These are phyloP conservation scores for Ochropacha duplaris DNA, from an alignment of 2,888 invertebrate genomes.

Conservation along the genomic window DNA sequence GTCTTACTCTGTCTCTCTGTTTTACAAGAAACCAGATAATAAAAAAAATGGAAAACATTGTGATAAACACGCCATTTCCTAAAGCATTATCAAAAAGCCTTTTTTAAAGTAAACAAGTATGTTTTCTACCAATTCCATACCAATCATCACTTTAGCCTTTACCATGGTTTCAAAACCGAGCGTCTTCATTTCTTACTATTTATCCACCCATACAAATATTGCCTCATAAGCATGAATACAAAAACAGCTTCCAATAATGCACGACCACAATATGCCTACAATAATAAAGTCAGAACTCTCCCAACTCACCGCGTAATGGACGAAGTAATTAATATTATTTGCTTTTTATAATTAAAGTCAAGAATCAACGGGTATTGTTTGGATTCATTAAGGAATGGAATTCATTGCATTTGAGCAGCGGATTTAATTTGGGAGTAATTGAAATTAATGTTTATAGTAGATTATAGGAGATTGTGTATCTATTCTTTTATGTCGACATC, in stretches of 20 bases:
- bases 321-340: conserved; percentile 32
- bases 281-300: not conserved
- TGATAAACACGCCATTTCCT: too few species aligned
- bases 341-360: conserved; percentile 27
- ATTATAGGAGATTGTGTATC: not conserved
- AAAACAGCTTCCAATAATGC: not conserved
- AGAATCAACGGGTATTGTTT: conserved; percentile 25
- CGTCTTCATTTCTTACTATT: not conserved
- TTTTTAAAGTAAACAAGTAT: not conserved
- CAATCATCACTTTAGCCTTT: too few species aligned
- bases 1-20: too few species aligned
- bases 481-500: not conserved
- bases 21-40: too few species aligned
- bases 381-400: conserved; percentile 33
- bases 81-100: too few species aligned
- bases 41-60: too few species aligned
- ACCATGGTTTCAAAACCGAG: not conserved
- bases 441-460: conserved; percentile 1
- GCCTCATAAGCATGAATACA: not conserved
- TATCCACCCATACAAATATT: too few species aligned
- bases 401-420: conserved; percentile 20
- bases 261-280: not conserved
- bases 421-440: conserved; percentile 3
- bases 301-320: not conserved
- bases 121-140: too few species aligned